Base-by-base conservation (phyloP, 2,113 vertebrate genomes). In the Embiotoca jacksoni region DNA sequence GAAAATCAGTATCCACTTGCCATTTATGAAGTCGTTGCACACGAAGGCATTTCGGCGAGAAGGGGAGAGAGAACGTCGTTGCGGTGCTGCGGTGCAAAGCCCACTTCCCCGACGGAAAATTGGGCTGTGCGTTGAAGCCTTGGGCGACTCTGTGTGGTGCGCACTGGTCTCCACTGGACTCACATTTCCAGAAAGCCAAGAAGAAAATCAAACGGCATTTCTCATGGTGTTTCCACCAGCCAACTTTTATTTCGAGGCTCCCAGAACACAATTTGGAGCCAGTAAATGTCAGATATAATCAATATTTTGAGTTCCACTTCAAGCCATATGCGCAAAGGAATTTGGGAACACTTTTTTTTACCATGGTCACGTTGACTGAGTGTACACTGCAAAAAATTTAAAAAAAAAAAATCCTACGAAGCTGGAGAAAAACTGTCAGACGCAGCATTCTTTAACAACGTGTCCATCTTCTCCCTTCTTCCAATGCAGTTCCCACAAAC, bases 61-160 rank as follows among this genome's bases (percentile, higher is more conserved):
- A 65, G 23, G 23, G 5, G 9, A 31, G 61, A 37, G 68, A 75
- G 64, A 57, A 49, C 60, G 85, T 76, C 64, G 72, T 53, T 41
- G 65, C 50, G 73, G 53, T 62, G 84, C 78, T 84, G 82, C 81
- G 80, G 76, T 36, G 54, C 83, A 46, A 75, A 88, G 60, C 68
- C 82, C 54, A 64, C 57, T 58, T 72, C 37, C 84, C 78, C 80
- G 68, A 15, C 46, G 46, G 64, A 59, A 65, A 63, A 83, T 50
- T 55, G 63, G 85, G 73, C 77, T 79, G 65, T 74, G 82, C 88
- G 84, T 74, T 71, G 90, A 89, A 90, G 55, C 84, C 90, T 81
- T 80, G 78, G 87, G 89, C 80, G 85, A 80, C 87, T 88, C 64
- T 71, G 76, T 52, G 70, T 72, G 82, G 75, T 84, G 83, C 89